Percentiles rank a stretch among this genome's conserved stretches.
Conservation (phyloP, 2,113 vertebrate species). For the Notarius lentiginosus region DNA sequence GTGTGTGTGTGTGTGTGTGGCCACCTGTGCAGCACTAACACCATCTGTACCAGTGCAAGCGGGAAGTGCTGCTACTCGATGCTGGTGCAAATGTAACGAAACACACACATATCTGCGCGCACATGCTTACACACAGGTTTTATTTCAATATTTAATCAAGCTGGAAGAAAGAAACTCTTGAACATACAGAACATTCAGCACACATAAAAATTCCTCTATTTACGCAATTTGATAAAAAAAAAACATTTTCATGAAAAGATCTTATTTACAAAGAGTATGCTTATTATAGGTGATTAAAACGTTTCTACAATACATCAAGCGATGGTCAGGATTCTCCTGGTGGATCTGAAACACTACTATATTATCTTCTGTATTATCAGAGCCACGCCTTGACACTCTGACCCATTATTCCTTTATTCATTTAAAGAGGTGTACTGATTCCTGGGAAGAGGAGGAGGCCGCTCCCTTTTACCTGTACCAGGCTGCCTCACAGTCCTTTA, state of each 20-base stretch:
- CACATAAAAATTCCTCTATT: not conserved
- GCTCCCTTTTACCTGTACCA: not conserved
- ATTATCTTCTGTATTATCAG: not conserved
- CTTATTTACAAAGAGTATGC: not conserved
- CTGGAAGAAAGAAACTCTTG: not conserved
- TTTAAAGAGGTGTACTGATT: slow-evolving; percentile 3
- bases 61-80: slow-evolving; percentile 16
- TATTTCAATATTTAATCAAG: not conserved
- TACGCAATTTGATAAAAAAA: not conserved
- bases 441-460: slow-evolving; percentile 25
- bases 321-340: not conserved
- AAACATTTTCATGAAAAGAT: not conserved
- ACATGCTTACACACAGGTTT: not conserved
- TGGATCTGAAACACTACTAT: not conserved
- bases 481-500: not conserved
- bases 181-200: not conserved
- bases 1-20: not conserved
- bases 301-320: not conserved
- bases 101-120: not conserved
- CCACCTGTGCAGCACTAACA: slow-evolving; percentile 37
- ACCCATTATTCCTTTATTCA: not conserved
- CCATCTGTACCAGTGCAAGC: slow-evolving; percentile 27
- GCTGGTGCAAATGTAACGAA: slow-evolving; percentile 26
- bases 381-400: not conserved
- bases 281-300: not conserved